Base-by-base conservation (phyloP, 2,797 vertebrate genomes). In the Amphiprion clarkii region DNA sequence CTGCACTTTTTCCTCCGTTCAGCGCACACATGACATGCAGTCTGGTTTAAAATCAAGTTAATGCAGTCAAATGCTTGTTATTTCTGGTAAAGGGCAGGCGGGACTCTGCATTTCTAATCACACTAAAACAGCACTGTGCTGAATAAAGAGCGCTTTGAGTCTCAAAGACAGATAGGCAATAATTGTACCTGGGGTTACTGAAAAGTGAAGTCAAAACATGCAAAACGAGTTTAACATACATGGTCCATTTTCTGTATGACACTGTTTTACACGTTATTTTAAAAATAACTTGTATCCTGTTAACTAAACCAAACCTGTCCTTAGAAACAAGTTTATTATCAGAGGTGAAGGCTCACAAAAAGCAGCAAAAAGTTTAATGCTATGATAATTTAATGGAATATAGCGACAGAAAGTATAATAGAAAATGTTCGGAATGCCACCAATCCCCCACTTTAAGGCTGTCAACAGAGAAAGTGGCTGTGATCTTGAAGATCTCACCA, bases 401-500 rank as follows among this genome's bases (percentile, higher is more conserved):
- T 31, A 61, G 59, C 13, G 21, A 66, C 73, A 58, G 19, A 19
- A 82, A 72, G 75, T 74, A 5, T 25, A 40, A 71, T 62, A 12
- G 25, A 70, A 54, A 69, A 79, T 65, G 64, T 60, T 44, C 23
- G 61, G 67, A 84, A 82, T 78, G 68, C 44, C 63, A 60, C 71
- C 54, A 53, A 39, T 58, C 60, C 33, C 65, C 51, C 25, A 25
- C 76, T 69, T 81, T 23, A 10, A 63, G 73, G 67, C 71, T 6
- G 74, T 67, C 21, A 59, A 82, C 87, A 59, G 87, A 85, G 73
- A 86, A 87, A 88, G 75, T 85, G 76, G 79, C 76, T 74, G 81
- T 87, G 84, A 83, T 91, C 89, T 92, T 92, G 90, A 92, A 90
- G 87, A 82, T 89, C 74, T 93, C 92, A 87, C 83, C 79, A 81